phyloP scores from a whole-genome alignment of 2,797 vertebrate genomes.

The Morus bassanus region DNA sequence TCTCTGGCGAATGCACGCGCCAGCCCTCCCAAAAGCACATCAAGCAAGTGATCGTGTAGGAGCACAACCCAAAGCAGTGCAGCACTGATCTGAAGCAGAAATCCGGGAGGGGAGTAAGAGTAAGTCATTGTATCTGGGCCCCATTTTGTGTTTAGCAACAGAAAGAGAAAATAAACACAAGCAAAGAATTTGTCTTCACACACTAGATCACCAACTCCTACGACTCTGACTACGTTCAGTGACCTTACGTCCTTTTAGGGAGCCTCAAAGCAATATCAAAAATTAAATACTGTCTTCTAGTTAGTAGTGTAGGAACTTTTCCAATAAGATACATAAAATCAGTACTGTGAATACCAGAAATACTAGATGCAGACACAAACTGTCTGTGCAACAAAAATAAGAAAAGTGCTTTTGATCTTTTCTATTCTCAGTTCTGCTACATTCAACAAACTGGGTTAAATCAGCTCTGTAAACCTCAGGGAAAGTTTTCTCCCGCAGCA shows the following conservation, averaged over 20 bases:
- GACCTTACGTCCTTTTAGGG: accelerated
- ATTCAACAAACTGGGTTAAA: background rate
- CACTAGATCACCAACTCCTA: background rate
- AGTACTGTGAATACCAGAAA: background rate
- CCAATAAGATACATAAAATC: background rate
- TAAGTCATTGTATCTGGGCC: background rate
- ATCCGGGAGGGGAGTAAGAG: background rate
- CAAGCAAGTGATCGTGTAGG: accelerated
- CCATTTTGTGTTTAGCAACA: background rate
- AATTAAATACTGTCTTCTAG: background rate
- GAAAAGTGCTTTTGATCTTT: background rate
- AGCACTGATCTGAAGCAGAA: background rate
- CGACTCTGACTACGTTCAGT: accelerated
- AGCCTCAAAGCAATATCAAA: background rate
- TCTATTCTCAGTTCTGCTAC: background rate
- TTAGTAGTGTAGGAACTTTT: accelerated
- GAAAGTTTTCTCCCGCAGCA: background rate
- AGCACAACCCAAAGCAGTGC: background rate
- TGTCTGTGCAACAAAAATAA: accelerated
- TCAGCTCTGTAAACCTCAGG: background rate
- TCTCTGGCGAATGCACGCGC: background rate
- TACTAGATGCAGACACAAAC: accelerated
- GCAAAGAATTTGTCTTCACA: background rate
- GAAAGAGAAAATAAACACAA: background rate
- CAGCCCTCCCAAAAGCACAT: background rate